Evolutionary conservation across 2,888 invertebrate species (phyloP), one percentile per base, ranked within the genome.

Genomic region (Lordiphosa andalusiaca): DNA sequence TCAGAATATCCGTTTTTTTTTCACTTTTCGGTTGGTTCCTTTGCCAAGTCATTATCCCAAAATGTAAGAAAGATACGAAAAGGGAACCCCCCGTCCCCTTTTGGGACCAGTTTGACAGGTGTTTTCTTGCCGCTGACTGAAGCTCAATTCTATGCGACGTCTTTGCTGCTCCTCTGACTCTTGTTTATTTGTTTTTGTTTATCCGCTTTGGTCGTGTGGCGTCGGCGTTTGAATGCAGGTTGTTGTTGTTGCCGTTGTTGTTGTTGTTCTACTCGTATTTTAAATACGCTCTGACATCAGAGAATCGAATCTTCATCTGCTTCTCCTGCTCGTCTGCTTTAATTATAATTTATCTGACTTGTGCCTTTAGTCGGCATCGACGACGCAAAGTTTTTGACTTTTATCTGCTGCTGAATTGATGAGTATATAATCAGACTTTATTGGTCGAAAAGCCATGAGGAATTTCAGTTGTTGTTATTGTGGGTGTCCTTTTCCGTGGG

Each of bases 101-200:
- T 37, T 58, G 10, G 87, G 85, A 85, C 86, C 87, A 81, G 86
- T 86, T 86, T 87, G 86, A 86, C 86, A 86, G 86, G 86, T 86
- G 86, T 86, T 88, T 63, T 86, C 87, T 81, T 75, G 73, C 69
- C 69, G 77, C 81, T 83, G 84, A 83, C 84, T 77, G 73, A 80
- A 78, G 76, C 76, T 83, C 75, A 65, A 80, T 77, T 78, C 77
- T 82, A 77, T 77, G 73, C 75, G 81, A 83, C 84, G 84, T 73
- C 63, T 71, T 57, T 39, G 41, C 57, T 53, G 25, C 53, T 42
- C 25, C 33, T 40, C 42, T 47, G 12, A 38, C 25, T 41, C 53
- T 33, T 39, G 52, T 36, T 39, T 60, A 39, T 59, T 39, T 49
- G 49, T 36, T 38, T 40, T 42, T 69, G 74, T 77, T 73, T 75